phyloP scores from a whole-genome alignment of 2,113 vertebrate species.

The Lagopus leucura region DNA sequence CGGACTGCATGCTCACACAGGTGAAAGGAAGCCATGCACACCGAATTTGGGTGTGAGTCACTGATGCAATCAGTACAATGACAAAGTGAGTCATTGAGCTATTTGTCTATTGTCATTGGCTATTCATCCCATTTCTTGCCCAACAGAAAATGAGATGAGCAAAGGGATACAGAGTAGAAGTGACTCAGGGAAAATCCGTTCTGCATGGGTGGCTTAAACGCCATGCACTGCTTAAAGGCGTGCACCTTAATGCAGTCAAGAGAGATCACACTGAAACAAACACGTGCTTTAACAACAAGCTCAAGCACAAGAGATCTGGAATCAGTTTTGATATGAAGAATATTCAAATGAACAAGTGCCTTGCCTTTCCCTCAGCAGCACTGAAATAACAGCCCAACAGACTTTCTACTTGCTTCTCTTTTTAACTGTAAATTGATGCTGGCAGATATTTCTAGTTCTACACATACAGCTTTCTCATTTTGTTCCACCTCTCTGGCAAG shows the following conservation, averaged over 20 bases:
- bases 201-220: background rate
- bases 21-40: background rate
- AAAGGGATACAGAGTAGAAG: background rate
- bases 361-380: background rate
- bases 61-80: background rate
- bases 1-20: background rate
- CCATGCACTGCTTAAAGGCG: background rate
- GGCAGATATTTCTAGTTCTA: background rate
- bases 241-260: background rate
- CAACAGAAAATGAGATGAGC: background rate
- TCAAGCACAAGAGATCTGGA: background rate
- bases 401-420: background rate
- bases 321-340: background rate
- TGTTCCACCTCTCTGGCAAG: background rate
- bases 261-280: background rate
- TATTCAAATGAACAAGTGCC: background rate
- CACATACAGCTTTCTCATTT: background rate
- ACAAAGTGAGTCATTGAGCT: background rate
- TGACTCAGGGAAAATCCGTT: background rate
- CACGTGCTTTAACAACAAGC: background rate
- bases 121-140: background rate
- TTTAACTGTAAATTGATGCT: background rate
- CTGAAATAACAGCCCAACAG: background rate
- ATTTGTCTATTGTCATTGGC: background rate
- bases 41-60: slow-evolving; percentile 9